Evolutionary conservation across 1,140 invertebrate species (phyloP), one percentile per base, ranked within the genome.

Genomic region (Drosophila pachea): DNA sequence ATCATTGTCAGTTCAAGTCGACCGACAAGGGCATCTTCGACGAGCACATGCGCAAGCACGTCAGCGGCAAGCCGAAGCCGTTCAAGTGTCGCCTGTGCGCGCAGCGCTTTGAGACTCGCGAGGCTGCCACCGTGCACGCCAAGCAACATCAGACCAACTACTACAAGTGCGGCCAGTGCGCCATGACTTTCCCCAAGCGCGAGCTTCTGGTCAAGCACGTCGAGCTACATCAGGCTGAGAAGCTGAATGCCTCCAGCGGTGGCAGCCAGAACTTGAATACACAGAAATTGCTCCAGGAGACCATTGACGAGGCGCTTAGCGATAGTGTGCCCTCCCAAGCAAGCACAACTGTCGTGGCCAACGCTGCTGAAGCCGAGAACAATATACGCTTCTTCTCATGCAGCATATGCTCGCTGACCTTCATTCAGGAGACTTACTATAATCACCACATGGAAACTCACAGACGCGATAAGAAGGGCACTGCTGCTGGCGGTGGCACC

Each of bases 381-480:
- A 88, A 88, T 52, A 90, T 90, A 22, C 76, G 87, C 12, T 90
- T 90, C 78, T 89, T 88, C 50, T 89, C 89, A 38, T 90, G 89
- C 71, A 88, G 88, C 70, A 87, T 89, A 31, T 90, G 89, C 66
- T 89, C 88, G 14, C 36, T 90, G 40, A 90, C 89, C 5, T 90
- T 90, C 53, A 86, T 90, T 8, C 89, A 90, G 59, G 89, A 90
- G 68, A 87, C 79, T 0, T 89, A 89, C 63, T 90, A 89, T 63
- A 88, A 88, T 68, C 89, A 90, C 48, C 89, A 90, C 36, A 90
- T 90, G 89, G 89, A 90, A 47, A 86, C 88, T 4, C 89, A 90
- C 63, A 81, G 86, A 14, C 83, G 81, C 1, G 88, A 89, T 29
- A 78, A 86, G 43, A 88, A 89, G 73, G 58, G 48, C 11, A 40